Conservation (phyloP, 2,113 vertebrate genomes). For the Oophaga pumilio region DNA sequence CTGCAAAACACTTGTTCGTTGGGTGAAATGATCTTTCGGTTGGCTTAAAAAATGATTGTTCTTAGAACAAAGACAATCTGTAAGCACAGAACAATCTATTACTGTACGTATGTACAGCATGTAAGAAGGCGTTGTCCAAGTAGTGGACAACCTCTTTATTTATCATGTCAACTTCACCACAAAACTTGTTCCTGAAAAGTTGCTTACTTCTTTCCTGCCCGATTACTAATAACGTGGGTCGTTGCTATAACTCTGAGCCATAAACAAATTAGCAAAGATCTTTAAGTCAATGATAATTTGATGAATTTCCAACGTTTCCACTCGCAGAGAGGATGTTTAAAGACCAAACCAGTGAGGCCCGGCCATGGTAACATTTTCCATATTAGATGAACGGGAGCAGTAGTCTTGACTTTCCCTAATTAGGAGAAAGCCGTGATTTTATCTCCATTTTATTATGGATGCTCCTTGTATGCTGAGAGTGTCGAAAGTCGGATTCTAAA, state of each 20-base stretch:
- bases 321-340: slow-evolving; percentile 12
- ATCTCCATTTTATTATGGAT: neutral
- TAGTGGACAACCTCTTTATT: neutral
- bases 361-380: slow-evolving; percentile 24
- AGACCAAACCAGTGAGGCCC: neutral
- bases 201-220: neutral
- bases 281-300: slow-evolving; percentile 28
- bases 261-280: slow-evolving; percentile 17
- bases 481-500: too few species aligned
- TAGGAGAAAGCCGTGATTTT: neutral
- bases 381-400: neutral
- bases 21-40: too few species aligned
- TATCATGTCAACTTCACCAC: slow-evolving; percentile 1
- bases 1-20: too few species aligned
- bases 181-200: slow-evolving; percentile 14
- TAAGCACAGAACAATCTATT: too few species aligned
- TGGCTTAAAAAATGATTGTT: too few species aligned
- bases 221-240: slow-evolving; percentile 19
- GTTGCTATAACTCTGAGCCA: slow-evolving; percentile 20
- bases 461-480: neutral
- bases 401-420: neutral
- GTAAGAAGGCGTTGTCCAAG: too few species aligned
- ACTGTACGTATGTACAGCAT: too few species aligned
- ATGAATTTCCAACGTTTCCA: slow-evolving; percentile 2
- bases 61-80: too few species aligned